Evolutionary conservation across 1,140 invertebrate genomes (phyloP), one percentile per base, ranked within the genome.

Genomic region (Dolichoris vasculosae): DNA sequence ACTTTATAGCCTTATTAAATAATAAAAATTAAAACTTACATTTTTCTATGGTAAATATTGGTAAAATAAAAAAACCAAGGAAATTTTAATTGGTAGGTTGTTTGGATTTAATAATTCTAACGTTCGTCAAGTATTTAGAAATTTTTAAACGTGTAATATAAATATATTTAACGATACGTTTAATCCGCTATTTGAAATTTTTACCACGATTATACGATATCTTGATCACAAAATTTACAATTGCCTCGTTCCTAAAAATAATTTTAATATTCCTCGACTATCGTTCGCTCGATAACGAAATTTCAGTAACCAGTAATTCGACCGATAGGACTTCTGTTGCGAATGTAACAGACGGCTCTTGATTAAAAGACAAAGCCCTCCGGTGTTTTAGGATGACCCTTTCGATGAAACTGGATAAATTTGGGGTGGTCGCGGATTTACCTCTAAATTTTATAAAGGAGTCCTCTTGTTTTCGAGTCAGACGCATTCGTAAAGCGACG

Each of bases 301-400:
- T 26, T 3, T 59, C 23, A 26, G 9, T 55, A 40, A 38, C 32
- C 3, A 38, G 67, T 32, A 38, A 69, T 32, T 69, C 6, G 35
- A 38, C 38, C 8, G 35, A 69, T 8, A 20, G 32, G 7, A 59
- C 20, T 59, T 67, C 15, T 13, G n/a, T 67, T 69, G n/a, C 32
- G 15, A 69, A 23, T 38, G 15, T 35, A 69, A 69, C 15, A 69
- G 67, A 38, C 15, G 20, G 32, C 67, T 23, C 6, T 69, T 35
- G 35, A 69, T 40, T 63, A 13, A 63, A 79, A 63, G 55, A 79
- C 48, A 63, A 79, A 79, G 48, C 51, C 11, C 48, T 35, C 13
- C 23, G 26, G 32, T 69, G 32, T 38, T 69, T 35, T 40, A 69
- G 35, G 17, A 59, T 59, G 11, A 35, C 4, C 15, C 32, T 32